Evolutionary conservation across 53 echinoderm and acorn worm species (phyloP), one percentile per base, ranked within the genome.

Genomic region (Apostichopus leukothele): DNA sequence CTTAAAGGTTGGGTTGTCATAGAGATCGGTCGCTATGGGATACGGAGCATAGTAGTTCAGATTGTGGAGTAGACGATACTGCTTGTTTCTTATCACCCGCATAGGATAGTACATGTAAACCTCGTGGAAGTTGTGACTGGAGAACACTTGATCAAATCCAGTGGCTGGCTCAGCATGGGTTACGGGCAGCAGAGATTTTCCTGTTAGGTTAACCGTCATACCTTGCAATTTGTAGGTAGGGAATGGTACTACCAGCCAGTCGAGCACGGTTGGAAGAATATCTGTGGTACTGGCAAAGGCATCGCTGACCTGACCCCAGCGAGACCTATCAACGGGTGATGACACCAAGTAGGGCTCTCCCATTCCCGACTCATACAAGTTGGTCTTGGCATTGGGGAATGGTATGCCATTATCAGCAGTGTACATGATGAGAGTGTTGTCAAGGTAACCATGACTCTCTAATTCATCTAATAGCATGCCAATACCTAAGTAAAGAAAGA

Each of bases 321-420:
- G 83, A 4, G 89, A 25, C 26, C 52, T 94, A 66, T 79, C 81
- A 18, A 74, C 50, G 3, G 96, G 96, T 50, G 91, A 92, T 50
- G 96, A 97, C 25, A 97, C 76, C 73, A 97, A 86, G 91, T 91
- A 94, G 0, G 98, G 98, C 67, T 97, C 98, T 7, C 95, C 95
- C 98, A 97, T 97, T 18, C 98, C 98, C 10, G 93, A 79, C 76
- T 96, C 98, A 76, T 94, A 97, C 3, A 97, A 93, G 86, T 95
- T 97, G 79, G 98, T 97, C 90, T 97, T 97, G 86, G 98, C 98
- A 76, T 95, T 93, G 53, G 95, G 98, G 89, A 97, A 97, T 39
- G 98, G 98, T 25, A 97, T 97, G 27, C 98, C 98, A 73, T 97
- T 97, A 78, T 97, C 98, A 1, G 98, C 87, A 5, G 98, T 93